These are phyloP conservation scores for Scylla paramamosain DNA, from an alignment of 1,140 invertebrate species.

Conservation along the genomic window DNA sequence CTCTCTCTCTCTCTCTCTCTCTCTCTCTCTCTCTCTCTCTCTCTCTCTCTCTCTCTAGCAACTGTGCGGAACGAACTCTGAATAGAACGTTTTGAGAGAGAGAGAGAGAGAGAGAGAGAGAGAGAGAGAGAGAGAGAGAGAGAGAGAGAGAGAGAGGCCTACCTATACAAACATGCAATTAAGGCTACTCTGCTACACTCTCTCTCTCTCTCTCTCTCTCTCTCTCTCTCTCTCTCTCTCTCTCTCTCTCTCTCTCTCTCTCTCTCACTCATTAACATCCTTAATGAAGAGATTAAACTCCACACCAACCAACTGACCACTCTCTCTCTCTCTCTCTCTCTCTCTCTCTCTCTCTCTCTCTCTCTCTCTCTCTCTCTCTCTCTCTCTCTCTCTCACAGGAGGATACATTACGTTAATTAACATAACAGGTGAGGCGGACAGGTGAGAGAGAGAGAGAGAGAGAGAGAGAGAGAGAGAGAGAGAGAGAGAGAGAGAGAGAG, in stretches of 20 bases:
- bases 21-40: not conserved
- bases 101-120: too few species aligned
- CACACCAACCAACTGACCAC: not conserved
- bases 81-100: not conserved
- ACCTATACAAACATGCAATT: not conserved
- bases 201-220: not conserved
- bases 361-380: not conserved
- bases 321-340: not conserved
- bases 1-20: not conserved
- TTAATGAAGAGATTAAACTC: not conserved
- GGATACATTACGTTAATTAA: too few species aligned
- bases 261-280: not conserved
- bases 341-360: too few species aligned
- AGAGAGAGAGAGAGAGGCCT: not conserved
- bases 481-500: constrained; percentile 44
- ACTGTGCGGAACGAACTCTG: not conserved
- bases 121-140: constrained; percentile 12
- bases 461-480: constrained; percentile 43
- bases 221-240: not conserved
- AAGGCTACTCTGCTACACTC: not conserved
- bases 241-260: not conserved
- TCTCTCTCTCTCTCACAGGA: too few species aligned
- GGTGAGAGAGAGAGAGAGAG: too few species aligned
- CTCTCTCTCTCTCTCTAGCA: not conserved
- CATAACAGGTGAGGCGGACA: too few species aligned